Conservation (phyloP, 2,797 vertebrate species). For the Catostomus latipinnis region DNA sequence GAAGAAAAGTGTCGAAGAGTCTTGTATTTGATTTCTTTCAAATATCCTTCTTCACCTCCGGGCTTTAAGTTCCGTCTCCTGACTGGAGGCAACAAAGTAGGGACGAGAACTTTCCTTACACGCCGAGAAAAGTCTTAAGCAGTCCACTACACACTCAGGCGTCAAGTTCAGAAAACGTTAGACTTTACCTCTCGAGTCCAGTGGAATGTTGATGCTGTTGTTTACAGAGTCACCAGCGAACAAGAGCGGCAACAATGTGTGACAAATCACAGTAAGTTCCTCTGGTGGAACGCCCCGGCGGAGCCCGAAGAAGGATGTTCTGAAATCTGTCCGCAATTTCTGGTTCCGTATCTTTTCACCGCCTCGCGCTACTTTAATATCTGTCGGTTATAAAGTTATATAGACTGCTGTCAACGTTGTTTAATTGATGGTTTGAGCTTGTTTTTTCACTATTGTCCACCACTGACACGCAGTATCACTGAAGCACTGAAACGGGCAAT, state of each 20-base stretch:
- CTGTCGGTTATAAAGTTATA: constrained; percentile 24
- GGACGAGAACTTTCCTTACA: constrained; percentile 37
- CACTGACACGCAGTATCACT: constrained; percentile 67
- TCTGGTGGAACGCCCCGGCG: constrained; percentile 58
- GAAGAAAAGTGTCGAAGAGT: constrained; percentile 3
- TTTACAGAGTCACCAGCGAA: constrained; percentile 34
- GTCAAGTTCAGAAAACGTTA: constrained; percentile 36
- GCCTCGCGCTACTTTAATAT: constrained; percentile 16
- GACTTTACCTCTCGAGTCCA: constrained; percentile 53
- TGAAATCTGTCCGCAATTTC: constrained; percentile 42
- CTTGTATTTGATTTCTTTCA: constrained; percentile 12
- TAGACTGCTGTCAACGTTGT: constrained; percentile 42
- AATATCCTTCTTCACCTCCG: constrained; percentile 65
- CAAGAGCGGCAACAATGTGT: constrained; percentile 23
- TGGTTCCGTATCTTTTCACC: constrained; percentile 54
- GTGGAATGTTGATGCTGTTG: constrained; percentile 53
- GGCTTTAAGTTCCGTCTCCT: constrained; percentile 21
- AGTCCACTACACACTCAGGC: constrained; percentile 11
- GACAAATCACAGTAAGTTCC: constrained; percentile 59
- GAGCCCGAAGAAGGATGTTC: constrained; percentile 32
- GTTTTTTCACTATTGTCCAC: constrained; percentile 42
- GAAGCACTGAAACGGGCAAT: constrained; percentile 67
- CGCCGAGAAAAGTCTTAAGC: constrained; percentile 8
- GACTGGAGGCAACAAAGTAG: constrained; percentile 3
- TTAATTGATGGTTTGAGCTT: constrained; percentile 5